Evolutionary conservation across 2,113 vertebrate genomes (phyloP).

Genomic region (Scortum barcoo): DNA sequence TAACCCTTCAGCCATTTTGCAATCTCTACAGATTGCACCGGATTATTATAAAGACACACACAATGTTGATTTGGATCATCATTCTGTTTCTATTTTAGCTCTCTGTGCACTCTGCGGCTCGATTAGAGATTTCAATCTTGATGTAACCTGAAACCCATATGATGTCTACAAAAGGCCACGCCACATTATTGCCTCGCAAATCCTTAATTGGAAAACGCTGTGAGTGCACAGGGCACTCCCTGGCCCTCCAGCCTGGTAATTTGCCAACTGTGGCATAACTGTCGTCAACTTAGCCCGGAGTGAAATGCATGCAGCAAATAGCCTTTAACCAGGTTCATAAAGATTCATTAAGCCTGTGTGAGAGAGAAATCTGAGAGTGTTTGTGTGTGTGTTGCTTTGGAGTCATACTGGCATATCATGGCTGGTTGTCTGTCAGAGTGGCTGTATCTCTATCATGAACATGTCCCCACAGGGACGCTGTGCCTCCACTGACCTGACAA

Average conservation of each 20-base stretch:
- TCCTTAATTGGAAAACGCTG: conserved; percentile 70
- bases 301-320: conserved; percentile 43
- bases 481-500: conserved; percentile 55
- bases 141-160: conserved; percentile 72
- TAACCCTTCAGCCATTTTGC: conserved; percentile 44
- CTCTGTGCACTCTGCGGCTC: conserved; percentile 20
- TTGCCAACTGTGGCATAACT: conserved; percentile 64
- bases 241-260: conserved; percentile 43
- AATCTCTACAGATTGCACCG: conserved; percentile 56
- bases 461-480: conserved; percentile 35
- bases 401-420: conserved; percentile 28
- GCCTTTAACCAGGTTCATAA: conserved; percentile 54
- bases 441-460: conserved; percentile 49
- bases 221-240: conserved; percentile 51
- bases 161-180: conserved; percentile 60
- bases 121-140: conserved; percentile 61
- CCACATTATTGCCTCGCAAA: conserved; percentile 70
- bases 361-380: conserved; percentile 12
- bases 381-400: too few species aligned
- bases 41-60: conserved; percentile 67
- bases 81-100: conserved; percentile 54
- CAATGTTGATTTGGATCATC: conserved; percentile 58
- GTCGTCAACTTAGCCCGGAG: conserved; percentile 48
- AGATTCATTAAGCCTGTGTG: conserved; percentile 49
- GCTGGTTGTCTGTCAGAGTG: conserved; percentile 41